phyloP scores from a whole-genome alignment of 2,113 vertebrate genomes.

The Okapia johnstoni region DNA sequence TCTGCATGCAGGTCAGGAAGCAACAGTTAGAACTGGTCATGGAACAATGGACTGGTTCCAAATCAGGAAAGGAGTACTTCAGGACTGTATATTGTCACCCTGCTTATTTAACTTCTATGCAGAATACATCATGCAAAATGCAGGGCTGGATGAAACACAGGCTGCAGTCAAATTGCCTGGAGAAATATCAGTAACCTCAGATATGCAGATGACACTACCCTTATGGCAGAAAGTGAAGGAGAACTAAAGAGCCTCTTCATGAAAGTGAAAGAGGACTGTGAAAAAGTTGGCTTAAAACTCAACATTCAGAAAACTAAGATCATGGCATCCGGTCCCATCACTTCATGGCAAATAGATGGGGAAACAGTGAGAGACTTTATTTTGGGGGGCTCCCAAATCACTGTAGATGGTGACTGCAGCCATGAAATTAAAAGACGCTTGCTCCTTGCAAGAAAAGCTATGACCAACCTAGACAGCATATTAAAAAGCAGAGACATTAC shows the following conservation, averaged over 20 bases:
- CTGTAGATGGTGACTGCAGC: not conserved
- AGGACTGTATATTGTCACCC: not conserved
- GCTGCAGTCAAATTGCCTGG: not conserved
- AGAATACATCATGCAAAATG: not conserved
- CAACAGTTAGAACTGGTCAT: not conserved
- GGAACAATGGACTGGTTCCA: not conserved
- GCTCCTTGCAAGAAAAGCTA: not conserved
- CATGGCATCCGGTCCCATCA: not conserved
- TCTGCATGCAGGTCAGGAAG: not conserved
- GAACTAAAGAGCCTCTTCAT: not conserved
- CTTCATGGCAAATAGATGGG: not conserved
- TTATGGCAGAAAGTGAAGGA: not conserved
- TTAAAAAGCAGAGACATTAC: not conserved
- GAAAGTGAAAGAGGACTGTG: not conserved
- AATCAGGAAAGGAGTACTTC: rapidly evolving
- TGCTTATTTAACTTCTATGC: not conserved
- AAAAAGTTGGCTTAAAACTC: not conserved
- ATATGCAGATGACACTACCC: not conserved
- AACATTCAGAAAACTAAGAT: not conserved
- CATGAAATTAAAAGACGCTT: not conserved
- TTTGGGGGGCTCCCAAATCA: not conserved
- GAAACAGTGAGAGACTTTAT: not conserved
- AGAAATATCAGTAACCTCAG: not conserved
- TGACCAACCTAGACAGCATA: not conserved
- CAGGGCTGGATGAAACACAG: not conserved